These are phyloP conservation scores for Drosophila trichaetosa DNA, from an alignment of 2,888 invertebrate species.

Conservation along the genomic window DNA sequence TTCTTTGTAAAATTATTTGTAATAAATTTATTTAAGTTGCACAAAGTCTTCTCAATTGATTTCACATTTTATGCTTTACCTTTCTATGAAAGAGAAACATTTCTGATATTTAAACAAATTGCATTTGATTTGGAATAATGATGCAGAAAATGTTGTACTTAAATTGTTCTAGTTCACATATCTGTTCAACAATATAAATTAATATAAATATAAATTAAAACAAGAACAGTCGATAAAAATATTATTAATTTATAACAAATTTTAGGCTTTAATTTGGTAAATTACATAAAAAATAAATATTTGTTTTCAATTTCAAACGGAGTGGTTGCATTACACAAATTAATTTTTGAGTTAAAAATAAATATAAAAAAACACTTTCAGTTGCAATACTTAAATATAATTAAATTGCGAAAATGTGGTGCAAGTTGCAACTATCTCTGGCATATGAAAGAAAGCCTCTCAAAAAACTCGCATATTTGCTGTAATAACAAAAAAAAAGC, in stretches of 20 bases:
- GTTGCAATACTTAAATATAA: neutral
- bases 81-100: neutral
- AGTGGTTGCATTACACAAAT: neutral
- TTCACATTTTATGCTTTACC: neutral
- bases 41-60: neutral
- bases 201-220: neutral
- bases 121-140: neutral
- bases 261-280: neutral
- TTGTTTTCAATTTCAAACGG: rapidly evolving
- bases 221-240: neutral
- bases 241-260: neutral
- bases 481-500: slow-evolving; percentile 43
- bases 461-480: slow-evolving; percentile 1
- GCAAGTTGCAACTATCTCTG: neutral
- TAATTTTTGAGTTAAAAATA: neutral
- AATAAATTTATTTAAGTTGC: neutral
- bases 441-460: neutral
- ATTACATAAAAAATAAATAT: neutral
- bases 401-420: neutral
- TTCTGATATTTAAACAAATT: neutral
- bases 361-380: neutral
- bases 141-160: neutral
- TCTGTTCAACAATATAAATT: too few relatives aligned
- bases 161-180: neutral
- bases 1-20: neutral